Base-by-base conservation (phyloP, 2,797 vertebrate species). In the Neoniphon sammara region DNA sequence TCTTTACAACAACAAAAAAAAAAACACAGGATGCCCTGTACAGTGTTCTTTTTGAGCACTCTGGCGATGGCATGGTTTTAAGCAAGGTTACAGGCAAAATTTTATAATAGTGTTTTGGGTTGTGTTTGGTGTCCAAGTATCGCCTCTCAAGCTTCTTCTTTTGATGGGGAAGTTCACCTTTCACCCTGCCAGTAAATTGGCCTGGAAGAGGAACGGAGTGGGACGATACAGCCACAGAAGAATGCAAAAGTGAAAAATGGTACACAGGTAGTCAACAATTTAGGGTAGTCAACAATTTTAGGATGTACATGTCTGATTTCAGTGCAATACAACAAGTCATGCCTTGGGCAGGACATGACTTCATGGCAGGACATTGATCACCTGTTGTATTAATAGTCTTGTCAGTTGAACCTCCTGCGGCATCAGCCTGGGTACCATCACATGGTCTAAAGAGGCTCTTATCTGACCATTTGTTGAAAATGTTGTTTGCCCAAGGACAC, bases 91-190 rank as follows among this genome's bases (percentile, higher is more conserved):
- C 12, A 53, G 59, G 56, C 66, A 12, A 25, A 6, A 44, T 30
- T 49, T 15, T 52, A 27, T 5, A n/a, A 39, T 12, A 42, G 20
- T 47, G 42, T 34, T 59, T 46, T 57, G 21, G 42, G 23, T 44
- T 18, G 20, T 49, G 31, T 80, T 78, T 63, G 42, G 34, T 73
- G 54, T 50, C 27, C 11, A 31, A 25, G 10, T 75, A 20, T 34
- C 0, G 1, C 47, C 79, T 44, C 20, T 36, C 4, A 0, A 14
- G 49, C 77, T 90, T 91, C 85, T 89, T 83, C 80, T 90, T 90
- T 84, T 85, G 1, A 70, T 7, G 18, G 72, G 77, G 87, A 90
- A 88, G 82, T 76, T 83, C 4, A 74, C 39, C 67, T 83, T 74
- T 83, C 69, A 77, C 50, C 66, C 55, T 73, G 52, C 20, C 31